Evolutionary conservation across 2,113 vertebrate genomes (phyloP).

Genomic region (Mastomys natalensis): DNA sequence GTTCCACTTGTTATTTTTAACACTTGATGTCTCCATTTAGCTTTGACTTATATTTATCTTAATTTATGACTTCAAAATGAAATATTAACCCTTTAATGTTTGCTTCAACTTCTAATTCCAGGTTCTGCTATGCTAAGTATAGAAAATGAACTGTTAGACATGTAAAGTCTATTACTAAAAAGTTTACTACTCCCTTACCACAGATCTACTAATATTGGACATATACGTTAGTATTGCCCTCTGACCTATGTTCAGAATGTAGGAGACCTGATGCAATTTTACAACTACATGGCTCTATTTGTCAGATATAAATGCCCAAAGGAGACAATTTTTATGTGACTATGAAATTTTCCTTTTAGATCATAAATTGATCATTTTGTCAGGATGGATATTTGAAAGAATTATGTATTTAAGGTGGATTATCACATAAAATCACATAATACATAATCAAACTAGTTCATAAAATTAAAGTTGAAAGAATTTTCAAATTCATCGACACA

Average conservation of each 20-base stretch:
- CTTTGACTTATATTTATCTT: not conserved
- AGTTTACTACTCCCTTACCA: not conserved
- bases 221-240: not conserved
- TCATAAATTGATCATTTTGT: not conserved
- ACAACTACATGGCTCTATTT: not conserved
- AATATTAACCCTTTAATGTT: not conserved
- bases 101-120: not conserved
- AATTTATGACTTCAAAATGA: not conserved
- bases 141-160: not conserved
- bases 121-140: not conserved
- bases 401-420: not conserved
- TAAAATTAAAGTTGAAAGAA: not conserved
- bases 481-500: not conserved
- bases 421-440: not conserved
- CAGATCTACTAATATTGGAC: not conserved
- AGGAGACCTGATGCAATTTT: not conserved
- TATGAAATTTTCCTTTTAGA: not conserved
- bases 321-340: not conserved
- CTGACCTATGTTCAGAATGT: not conserved
- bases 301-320: not conserved
- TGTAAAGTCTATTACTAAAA: not conserved
- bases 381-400: not conserved
- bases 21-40: not conserved
- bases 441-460: not conserved
- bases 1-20: not conserved